Evolutionary conservation across 1,140 invertebrate genomes (phyloP).

Genomic region (Bombus superbus): DNA sequence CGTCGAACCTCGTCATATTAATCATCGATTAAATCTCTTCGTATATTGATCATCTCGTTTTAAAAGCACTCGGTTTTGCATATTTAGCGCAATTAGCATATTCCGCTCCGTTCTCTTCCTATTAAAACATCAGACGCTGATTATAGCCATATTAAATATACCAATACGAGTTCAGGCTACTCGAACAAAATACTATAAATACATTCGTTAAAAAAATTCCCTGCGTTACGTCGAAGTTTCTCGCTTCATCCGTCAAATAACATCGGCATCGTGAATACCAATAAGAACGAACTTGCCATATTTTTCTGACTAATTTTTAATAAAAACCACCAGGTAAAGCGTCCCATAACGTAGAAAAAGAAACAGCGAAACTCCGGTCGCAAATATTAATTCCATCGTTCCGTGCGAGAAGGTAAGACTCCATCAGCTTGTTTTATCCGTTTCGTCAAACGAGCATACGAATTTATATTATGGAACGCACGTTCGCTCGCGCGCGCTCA

Average conservation of each 20-base stretch:
- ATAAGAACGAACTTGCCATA: neutral
- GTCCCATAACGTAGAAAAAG: neutral
- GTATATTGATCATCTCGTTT: no score
- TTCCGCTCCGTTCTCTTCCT: no score
- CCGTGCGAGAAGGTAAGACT: neutral
- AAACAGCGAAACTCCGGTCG: neutral
- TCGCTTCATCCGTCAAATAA: neutral
- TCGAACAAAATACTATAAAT: no score
- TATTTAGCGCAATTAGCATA: no score
- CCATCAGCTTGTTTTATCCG: conserved; percentile 44
- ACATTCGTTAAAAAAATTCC: no score
- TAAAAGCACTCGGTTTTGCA: no score
- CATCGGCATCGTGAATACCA: neutral
- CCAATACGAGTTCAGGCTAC: no score
- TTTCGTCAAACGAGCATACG: conserved; percentile 31
- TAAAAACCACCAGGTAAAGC: neutral
- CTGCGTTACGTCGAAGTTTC: no score
- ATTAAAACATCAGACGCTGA: no score
- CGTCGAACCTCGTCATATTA: no score
- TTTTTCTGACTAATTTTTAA: neutral
- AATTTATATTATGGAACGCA: conserved; percentile 66
- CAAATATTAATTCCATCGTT: neutral
- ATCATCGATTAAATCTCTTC: no score
- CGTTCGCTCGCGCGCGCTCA: conserved; percentile 21
- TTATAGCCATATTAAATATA: no score